Percentiles rank a stretch among this genome's conserved stretches.
Evolutionary conservation across 2,797 vertebrate genomes (phyloP).

Genomic region (Euphonia xanthogaster): DNA sequence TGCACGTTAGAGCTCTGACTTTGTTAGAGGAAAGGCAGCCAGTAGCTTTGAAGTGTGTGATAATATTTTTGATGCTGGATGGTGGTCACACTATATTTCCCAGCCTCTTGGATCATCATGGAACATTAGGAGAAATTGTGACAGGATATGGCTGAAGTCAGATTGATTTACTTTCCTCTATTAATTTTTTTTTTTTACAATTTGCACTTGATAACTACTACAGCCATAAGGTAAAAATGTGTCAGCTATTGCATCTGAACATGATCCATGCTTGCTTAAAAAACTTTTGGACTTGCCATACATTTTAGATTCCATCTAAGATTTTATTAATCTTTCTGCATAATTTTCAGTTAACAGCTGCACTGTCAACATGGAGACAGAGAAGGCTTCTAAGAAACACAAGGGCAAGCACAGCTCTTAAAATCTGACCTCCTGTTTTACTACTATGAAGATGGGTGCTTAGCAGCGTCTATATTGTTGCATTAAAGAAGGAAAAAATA

Average conservation of each 20-base stretch:
- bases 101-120: background rate
- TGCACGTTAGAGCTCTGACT: slow-evolving; percentile 11
- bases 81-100: background rate
- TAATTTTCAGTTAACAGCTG: slow-evolving; percentile 75
- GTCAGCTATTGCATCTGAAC: background rate
- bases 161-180: background rate
- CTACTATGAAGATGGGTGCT: background rate
- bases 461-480: background rate
- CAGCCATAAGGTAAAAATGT: background rate
- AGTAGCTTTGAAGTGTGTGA: slow-evolving; percentile 40
- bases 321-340: slow-evolving; percentile 45
- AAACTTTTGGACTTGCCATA: background rate
- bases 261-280: background rate
- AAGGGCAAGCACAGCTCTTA: slow-evolving; percentile 36
- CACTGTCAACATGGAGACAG: slow-evolving; percentile 60
- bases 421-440: slow-evolving; percentile 37
- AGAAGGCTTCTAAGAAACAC: slow-evolving; percentile 74
- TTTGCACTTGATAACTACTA: background rate
- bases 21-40: slow-evolving; percentile 16
- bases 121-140: background rate
- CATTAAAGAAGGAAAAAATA: background rate
- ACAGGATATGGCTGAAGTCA: background rate
- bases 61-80: slow-evolving; percentile 22
- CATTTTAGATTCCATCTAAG: slow-evolving; percentile 15
- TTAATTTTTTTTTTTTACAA: background rate